These are phyloP conservation scores for Tursiops truncatus DNA, from an alignment of 2,113 vertebrate genomes.

Conservation along the genomic window DNA sequence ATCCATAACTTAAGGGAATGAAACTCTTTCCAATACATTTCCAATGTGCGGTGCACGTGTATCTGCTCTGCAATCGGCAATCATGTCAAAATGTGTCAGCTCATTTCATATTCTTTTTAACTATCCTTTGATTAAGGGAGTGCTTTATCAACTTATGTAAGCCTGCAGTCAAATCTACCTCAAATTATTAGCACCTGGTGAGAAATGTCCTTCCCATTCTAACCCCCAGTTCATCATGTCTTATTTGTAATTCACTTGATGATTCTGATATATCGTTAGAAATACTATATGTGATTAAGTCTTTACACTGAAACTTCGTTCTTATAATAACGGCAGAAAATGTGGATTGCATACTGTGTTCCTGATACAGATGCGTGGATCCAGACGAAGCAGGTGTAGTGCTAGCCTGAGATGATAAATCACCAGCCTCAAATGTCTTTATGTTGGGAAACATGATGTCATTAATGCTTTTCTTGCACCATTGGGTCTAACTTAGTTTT, in stretches of 20 bases:
- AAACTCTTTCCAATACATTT: slow-evolving; percentile 55
- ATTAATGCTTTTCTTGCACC: slow-evolving; percentile 15
- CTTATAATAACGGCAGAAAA: slow-evolving; percentile 65
- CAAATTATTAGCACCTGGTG: slow-evolving; percentile 80
- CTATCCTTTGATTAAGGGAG: slow-evolving; percentile 78
- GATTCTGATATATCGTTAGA: slow-evolving; percentile 72
- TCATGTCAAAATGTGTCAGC: slow-evolving; percentile 78
- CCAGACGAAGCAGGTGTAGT: slow-evolving; percentile 49
- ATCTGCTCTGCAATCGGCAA: slow-evolving; percentile 65
- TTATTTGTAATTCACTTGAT: slow-evolving; percentile 74
- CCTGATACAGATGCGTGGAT: slow-evolving; percentile 53
- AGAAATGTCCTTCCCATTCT: slow-evolving; percentile 73
- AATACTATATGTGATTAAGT: slow-evolving; percentile 64
- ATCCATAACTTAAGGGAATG: slow-evolving; percentile 64
- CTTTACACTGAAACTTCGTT: slow-evolving; percentile 70
- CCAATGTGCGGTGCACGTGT: slow-evolving; percentile 77
- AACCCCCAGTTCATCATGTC: slow-evolving; percentile 76
- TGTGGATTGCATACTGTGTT: slow-evolving; percentile 3
- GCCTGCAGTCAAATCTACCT: slow-evolving; percentile 71
- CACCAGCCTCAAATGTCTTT: slow-evolving; percentile 27
- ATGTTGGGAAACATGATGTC: slow-evolving; percentile 32
- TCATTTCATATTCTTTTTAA: slow-evolving; percentile 78
- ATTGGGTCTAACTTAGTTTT: slow-evolving; percentile 32
- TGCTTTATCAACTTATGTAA: slow-evolving; percentile 61
- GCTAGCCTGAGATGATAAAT: slow-evolving; percentile 39